Base-by-base conservation (phyloP, 2,113 vertebrate species). In the Ammodytes dubius region DNA sequence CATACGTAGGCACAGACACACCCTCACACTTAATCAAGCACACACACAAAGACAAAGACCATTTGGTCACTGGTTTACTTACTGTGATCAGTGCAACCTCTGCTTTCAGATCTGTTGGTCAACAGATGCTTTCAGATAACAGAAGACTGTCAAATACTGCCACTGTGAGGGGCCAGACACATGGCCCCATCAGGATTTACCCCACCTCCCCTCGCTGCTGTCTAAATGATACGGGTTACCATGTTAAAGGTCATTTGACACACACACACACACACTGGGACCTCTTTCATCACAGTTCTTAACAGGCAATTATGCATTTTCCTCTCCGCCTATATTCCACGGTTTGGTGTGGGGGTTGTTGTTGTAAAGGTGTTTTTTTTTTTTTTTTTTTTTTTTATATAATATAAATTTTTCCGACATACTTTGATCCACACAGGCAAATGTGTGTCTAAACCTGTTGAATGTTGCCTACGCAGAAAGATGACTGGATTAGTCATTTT, bases 171-270 rank as follows among this genome's bases (percentile, higher is more conserved):
- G 87, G 85, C 83, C 86, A 42, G 49, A 74, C 88, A 78, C 76
- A 57, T 40, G 87, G 81, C 89, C 89, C 87, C 73, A 82, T 88
- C 91, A 88, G 85, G 81, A 90, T 84, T 69, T 82, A 73, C 80
- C 86, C 79, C 85, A 80, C 83, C 85, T 83, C 59, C 89, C 74
- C 83, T 89, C 85, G 93, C 94, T 95, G 92, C 93, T 94, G 92
- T 93, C 71, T 54, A 91, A 91, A 90, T 83, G 79, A 93, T 94
- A 95, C 94, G 94, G 95, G 95, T 95, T 85, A 80, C 74, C 78
- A 88, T 81, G 83, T 88, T 84, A 82, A 90, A 92, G 85, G 85
- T 91, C 90, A 84, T 86, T 78, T 56, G 14, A 90, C 82, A 88
- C 76, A 83, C 65, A 72, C 81, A 73, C 68, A 86, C 52, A 74